Evolutionary conservation across 2,888 invertebrate species (phyloP).

Genomic region (Eueremaeus valkanovi): DNA sequence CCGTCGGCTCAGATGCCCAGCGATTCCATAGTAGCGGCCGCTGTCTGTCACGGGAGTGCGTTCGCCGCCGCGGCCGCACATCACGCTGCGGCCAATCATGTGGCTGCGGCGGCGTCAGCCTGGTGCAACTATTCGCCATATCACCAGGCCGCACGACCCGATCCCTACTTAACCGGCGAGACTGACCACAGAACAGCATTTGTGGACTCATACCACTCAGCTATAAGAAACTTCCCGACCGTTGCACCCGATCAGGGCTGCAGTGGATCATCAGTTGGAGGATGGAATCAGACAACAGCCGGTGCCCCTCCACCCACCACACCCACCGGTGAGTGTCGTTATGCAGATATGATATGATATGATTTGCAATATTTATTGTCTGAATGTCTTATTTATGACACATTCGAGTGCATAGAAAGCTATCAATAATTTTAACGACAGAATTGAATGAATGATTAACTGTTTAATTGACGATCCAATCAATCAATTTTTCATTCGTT

Average conservation of each 20-base stretch:
- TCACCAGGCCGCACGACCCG: conserved; percentile 8
- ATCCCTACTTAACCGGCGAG: conserved; percentile 36
- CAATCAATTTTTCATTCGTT: neutral
- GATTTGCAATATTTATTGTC: no score
- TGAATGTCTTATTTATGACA: neutral
- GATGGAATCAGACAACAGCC: neutral
- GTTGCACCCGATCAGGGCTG: conserved; percentile 33
- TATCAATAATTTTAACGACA: neutral
- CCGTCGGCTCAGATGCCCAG: conserved; percentile 32
- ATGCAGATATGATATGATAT: no score
- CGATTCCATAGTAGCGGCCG: conserved; percentile 37
- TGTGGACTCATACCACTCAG: conserved; percentile 34
- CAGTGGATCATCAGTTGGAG: conserved; percentile 9
- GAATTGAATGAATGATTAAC: neutral
- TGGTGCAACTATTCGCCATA: conserved; percentile 47
- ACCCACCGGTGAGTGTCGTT: conserved; percentile 21
- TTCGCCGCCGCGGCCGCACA: conserved; percentile 38
- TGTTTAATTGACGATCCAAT: neutral
- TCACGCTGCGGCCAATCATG: conserved; percentile 39
- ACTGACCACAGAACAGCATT: conserved; percentile 31
- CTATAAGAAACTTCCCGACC: conserved; percentile 28
- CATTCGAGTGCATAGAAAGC: neutral
- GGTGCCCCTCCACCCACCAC: conserved; percentile 8
- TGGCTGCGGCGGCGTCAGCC: conserved; percentile 37
- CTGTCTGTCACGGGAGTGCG: conserved; percentile 37